phyloP scores from a whole-genome alignment of 2,797 vertebrate species.

The Chelidonichthys spinosus region DNA sequence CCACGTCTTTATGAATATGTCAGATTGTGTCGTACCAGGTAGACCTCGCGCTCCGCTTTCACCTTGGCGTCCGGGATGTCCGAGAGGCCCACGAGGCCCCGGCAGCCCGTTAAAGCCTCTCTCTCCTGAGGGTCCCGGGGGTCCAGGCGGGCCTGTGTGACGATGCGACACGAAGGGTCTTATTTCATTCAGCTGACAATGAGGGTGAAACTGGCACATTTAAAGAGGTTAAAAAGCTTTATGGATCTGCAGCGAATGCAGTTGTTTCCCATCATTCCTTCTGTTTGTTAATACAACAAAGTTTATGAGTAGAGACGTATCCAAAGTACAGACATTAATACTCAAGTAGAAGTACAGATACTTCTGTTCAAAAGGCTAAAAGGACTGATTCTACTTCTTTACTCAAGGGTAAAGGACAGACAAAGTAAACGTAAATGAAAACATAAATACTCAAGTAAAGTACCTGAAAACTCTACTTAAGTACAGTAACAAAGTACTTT shows the following conservation, averaged over 20 bases:
- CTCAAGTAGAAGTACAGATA: too few relatives aligned
- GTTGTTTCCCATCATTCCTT: background rate
- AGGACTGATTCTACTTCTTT: too few relatives aligned
- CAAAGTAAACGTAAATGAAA: too few relatives aligned
- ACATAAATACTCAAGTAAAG: too few relatives aligned
- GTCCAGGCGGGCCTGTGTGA: constrained; percentile 81
- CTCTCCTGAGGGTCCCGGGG: constrained; percentile 84
- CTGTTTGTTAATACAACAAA: background rate
- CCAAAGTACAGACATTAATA: too few relatives aligned
- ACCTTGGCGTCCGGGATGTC: constrained; percentile 79
- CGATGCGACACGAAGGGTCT: background rate
- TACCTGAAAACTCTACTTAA: too few relatives aligned
- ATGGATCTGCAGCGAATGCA: background rate
- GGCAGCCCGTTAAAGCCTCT: constrained; percentile 74
- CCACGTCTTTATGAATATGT: background rate
- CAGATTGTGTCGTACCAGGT: constrained; percentile 73
- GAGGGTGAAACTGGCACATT: background rate
- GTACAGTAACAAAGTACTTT: too few relatives aligned
- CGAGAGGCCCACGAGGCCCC: constrained; percentile 79
- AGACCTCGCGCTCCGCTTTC: constrained; percentile 78
- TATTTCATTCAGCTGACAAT: too few relatives aligned
- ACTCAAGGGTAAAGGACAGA: too few relatives aligned
- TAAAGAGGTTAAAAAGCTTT: background rate
- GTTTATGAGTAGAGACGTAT: background rate
- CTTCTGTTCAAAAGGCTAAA: too few relatives aligned